phyloP scores from a whole-genome alignment of 2,888 invertebrate genomes.

The Lomographa bimaculata region DNA sequence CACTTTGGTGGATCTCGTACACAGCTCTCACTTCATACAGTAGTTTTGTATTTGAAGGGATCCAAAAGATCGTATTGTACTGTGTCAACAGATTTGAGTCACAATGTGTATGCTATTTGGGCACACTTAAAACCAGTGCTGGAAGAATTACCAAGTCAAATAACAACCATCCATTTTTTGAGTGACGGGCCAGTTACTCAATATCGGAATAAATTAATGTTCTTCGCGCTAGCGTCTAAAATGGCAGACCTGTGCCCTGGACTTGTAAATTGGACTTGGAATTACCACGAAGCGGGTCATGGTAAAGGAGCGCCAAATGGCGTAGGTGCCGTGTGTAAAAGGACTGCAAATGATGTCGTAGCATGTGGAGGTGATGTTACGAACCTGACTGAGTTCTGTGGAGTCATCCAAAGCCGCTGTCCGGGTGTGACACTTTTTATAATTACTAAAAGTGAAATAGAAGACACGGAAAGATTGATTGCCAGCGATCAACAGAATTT shows the following conservation, averaged over 20 bases:
- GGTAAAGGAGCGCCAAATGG: conserved; percentile 4
- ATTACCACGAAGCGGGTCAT: neutral
- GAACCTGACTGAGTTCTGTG: neutral
- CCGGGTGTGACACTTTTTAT: neutral
- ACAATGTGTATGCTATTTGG: conserved; percentile 28
- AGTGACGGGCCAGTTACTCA: conserved; percentile 5
- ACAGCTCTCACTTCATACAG: conserved; percentile 49
- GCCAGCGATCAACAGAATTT: conserved; percentile 5
- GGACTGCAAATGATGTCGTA: neutral
- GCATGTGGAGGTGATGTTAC: neutral
- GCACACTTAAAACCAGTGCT: conserved; percentile 2
- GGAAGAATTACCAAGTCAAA: neutral
- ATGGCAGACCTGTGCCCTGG: conserved; percentile 1
- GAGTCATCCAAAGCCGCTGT: neutral
- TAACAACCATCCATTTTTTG: neutral
- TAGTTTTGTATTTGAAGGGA: conserved; percentile 41
- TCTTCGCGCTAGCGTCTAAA: conserved; percentile 34
- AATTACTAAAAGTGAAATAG: neutral
- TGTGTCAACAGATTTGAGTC: conserved; percentile 39
- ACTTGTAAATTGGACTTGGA: neutral
- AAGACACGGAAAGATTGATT: neutral
- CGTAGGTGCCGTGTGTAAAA: conserved; percentile 1
- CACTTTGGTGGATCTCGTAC: conserved; percentile 41
- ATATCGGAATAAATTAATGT: conserved; percentile 3
- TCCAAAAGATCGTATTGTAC: conserved; percentile 37